Evolutionary conservation across 2,797 vertebrate genomes (phyloP), one percentile per base, ranked within the genome.

Genomic region (Petrocephalus sullivani): DNA sequence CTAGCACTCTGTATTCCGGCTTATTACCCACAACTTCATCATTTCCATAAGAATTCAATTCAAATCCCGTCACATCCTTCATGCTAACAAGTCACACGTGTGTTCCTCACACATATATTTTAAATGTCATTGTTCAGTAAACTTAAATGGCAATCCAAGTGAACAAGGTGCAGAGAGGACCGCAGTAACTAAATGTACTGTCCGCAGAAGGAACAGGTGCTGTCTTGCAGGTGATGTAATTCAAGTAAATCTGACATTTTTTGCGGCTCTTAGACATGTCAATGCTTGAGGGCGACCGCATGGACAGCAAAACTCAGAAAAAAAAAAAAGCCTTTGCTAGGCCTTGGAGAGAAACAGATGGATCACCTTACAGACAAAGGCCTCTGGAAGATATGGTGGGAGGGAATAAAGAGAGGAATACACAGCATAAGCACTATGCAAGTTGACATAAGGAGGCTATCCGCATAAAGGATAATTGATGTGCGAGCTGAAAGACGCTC

Each of bases 331-430:
- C 8, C 14, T n/a, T 64, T 21, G 21, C 14, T 14, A 41, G 10
- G n/a, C 37, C 28, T 21, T 7, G n/a, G 46, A 64, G 58, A 86
- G 37, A 87, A 61, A 64, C 58, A 64, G 85, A 61, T 33, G 41
- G 58, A 19, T 86, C 85, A 87, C 85, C n/a, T 78, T 87, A 49
- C 16, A 12, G 57, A 64, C 85, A 64, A 64, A 46, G 37, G 37
- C 57, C 41, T 64, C 10, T 64, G 21, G 37, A 87, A 64, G 16
- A 61, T 8, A 64, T 83, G 49, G 81, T 46, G 41, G 49, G 49
- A 54, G 81, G 78, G 37, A 7, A n/a, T 19, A 49, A 49, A 53
- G 81, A 51, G 19, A 51, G 19, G 58, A 16, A 46, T 3, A 67
- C n/a, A 37, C 58, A 87, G 33, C 21, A 23, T 49, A n/a, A 23